These are phyloP conservation scores for Caenorhabditis sp. DNA, from an alignment of 2,888 invertebrate genomes.

Conservation along the genomic window DNA sequence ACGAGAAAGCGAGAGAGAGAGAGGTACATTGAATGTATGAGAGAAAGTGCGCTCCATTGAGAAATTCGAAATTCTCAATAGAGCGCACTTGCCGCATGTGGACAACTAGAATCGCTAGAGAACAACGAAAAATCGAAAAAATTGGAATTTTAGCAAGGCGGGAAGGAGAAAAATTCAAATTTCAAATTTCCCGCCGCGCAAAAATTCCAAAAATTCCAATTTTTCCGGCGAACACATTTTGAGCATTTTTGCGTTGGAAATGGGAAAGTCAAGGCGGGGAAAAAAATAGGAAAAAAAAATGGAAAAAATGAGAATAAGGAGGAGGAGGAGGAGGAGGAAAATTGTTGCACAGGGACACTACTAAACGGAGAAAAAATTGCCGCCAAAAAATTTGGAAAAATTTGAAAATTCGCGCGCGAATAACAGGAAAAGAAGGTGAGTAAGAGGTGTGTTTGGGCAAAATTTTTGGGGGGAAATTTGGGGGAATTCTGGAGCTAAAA, in stretches of 20 bases:
- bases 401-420: neutral
- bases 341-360: conserved; percentile 43
- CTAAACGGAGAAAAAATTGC: neutral
- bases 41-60: neutral
- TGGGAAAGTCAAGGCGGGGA: neutral
- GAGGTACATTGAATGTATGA: conserved; percentile 1
- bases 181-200: no score
- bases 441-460: conserved; percentile 34
- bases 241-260: neutral
- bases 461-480: conserved; percentile 6
- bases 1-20: neutral
- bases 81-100: neutral
- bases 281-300: neutral
- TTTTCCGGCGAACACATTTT: neutral
- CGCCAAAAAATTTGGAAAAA: no score
- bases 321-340: neutral
- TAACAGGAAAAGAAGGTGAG: conserved; percentile 52
- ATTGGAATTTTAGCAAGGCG: no score
- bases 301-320: no score
- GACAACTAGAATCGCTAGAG: neutral
- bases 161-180: no score
- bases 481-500: no score
- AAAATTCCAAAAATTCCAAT: no score
- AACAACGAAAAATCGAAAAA: neutral
- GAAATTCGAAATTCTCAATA: neutral